Evolutionary conservation across 2,888 invertebrate genomes (phyloP), one percentile per base, ranked within the genome.

Genomic region (Vanessa cardui): DNA sequence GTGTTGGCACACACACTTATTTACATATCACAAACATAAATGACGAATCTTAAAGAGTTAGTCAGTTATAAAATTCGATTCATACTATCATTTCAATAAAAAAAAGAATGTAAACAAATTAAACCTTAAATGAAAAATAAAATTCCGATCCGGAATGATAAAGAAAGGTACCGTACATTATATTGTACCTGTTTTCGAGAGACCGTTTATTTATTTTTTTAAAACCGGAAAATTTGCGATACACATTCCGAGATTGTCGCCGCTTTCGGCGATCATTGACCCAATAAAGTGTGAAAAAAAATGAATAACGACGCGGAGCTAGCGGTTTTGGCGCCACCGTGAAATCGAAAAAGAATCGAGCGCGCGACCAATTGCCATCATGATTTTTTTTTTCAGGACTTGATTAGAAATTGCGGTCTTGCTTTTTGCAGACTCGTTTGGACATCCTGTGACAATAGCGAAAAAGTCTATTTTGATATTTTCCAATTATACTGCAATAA

Each of bases 301-400:
- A 72, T 68, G 44, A 71, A 59, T 58, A 64, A 59, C 63, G 47
- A 46, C 62, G 60, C 56, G 16, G 21, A 70, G 64, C 66, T 73
- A 76, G 73, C 76, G 76, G 74, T 76, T 69, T 67, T 71, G 76
- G 76, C 77, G 77, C 76, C 76, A 73, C 73, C 77, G 72, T 71
- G 71, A 66, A 68, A 71, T 71, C 61, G 70, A 62, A 63, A 68
- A 65, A 68, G 66, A 64, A 66, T 72, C 54, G 71, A 68, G 68
- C 69, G 73, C 67, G 73, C 67, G 60, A 66, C 72, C 66, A 62
- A 69, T 71, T 63, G 31, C 52, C 62, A 73, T 71, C 74, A 74
- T 74, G 67, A 61, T 66, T 61, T 66, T 72, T 52, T 52, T 73
- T 68, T 71, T 65, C 60, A 69, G 61, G 49, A 58, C 44, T 65